Conservation (phyloP, 1,140 invertebrate genomes). For the Cheumatopsyche charites region DNA sequence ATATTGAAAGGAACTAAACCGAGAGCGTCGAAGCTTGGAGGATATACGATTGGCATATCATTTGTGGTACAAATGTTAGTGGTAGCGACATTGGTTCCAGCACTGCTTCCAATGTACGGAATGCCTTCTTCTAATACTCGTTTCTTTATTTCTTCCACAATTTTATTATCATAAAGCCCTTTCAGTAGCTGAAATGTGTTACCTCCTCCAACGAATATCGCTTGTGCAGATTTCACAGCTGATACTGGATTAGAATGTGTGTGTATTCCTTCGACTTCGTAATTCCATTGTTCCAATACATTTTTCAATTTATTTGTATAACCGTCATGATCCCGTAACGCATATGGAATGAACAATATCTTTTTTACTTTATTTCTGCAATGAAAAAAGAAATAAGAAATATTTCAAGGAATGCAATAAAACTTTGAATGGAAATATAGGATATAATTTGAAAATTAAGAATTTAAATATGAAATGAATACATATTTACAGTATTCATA, state of each 20-base stretch:
- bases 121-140: slow-evolving; percentile 69
- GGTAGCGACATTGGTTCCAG: slow-evolving; percentile 83
- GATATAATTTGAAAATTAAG: no score
- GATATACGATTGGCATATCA: slow-evolving; percentile 85
- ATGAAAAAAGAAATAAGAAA: slow-evolving; percentile 31
- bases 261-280: slow-evolving; percentile 70
- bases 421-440: no score
- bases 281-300: slow-evolving; percentile 70
- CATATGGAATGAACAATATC: slow-evolving; percentile 81
- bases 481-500: not conserved
- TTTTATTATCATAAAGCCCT: slow-evolving; percentile 70
- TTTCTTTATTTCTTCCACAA: slow-evolving; percentile 69
- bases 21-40: slow-evolving; percentile 75
- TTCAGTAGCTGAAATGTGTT: slow-evolving; percentile 78
- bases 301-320: slow-evolving; percentile 70
- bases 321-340: slow-evolving; percentile 68
- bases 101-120: slow-evolving; percentile 81
- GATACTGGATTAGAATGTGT: slow-evolving; percentile 60
- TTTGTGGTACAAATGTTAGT: slow-evolving; percentile 80
- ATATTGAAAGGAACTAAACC: slow-evolving; percentile 83
- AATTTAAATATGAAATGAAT: no score
- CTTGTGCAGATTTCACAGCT: slow-evolving; percentile 68
- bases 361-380: slow-evolving; percentile 68
- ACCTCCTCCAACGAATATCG: slow-evolving; percentile 80
- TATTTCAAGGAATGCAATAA: not conserved